Evolutionary conservation across 2,113 vertebrate genomes (phyloP).

Genomic region (Colius striatus): DNA sequence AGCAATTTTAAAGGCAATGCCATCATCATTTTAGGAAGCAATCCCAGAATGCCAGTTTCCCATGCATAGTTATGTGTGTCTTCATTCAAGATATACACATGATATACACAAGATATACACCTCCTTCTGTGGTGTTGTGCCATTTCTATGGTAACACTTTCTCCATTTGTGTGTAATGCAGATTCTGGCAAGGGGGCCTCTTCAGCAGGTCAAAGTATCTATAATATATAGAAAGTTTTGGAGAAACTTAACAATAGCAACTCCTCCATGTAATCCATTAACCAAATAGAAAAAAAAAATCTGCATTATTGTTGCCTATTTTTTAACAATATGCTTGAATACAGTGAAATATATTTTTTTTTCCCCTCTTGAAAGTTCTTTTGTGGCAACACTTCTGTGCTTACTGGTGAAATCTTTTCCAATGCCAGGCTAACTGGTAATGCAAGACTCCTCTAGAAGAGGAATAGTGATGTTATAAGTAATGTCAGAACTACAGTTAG

Average conservation of each 20-base stretch:
- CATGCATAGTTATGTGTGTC: slow-evolving; percentile 29
- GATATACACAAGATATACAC: too few relatives aligned
- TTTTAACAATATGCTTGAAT: background rate
- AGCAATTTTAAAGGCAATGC: slow-evolving; percentile 37
- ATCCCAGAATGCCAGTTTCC: slow-evolving; percentile 27
- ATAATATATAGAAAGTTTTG: background rate
- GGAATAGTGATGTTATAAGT: background rate
- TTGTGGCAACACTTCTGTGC: background rate
- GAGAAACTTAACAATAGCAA: background rate
- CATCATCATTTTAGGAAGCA: slow-evolving; percentile 28
- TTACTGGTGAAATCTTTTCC: background rate
- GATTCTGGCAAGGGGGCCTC: background rate
- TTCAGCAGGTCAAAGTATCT: background rate
- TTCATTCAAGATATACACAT: background rate
- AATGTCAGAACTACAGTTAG: background rate
- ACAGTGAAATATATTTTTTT: background rate
- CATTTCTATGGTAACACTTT: slow-evolving; percentile 56
- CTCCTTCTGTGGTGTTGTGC: background rate
- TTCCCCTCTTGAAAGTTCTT: background rate
- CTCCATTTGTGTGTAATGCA: background rate
- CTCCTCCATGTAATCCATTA: background rate
- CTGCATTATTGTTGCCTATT: fast-evolving
- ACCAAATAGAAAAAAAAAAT: background rate
- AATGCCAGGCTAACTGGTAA: background rate
- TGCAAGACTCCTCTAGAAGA: background rate